phyloP scores from a whole-genome alignment of 2,797 vertebrate species.

The Acomys russatus region DNA sequence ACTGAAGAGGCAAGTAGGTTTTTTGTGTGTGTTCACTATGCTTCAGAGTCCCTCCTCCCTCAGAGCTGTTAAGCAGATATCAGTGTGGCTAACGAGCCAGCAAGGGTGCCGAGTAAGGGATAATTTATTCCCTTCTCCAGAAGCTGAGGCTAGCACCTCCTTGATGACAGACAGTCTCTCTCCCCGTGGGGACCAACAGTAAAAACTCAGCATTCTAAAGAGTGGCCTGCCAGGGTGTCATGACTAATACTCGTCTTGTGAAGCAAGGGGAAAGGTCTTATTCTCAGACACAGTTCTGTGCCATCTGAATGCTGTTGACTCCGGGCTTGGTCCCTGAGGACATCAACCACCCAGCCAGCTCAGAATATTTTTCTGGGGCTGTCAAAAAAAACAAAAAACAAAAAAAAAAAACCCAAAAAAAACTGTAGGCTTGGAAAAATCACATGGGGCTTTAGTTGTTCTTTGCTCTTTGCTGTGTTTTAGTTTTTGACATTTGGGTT shows the following conservation, averaged over 20 bases:
- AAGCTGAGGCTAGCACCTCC: conserved; percentile 31
- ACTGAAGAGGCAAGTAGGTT: background rate
- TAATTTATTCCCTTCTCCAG: conserved; percentile 52
- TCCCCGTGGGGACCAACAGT: background rate
- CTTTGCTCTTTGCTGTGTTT: background rate
- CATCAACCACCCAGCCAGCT: too few relatives aligned
- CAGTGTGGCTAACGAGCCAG: conserved; percentile 53
- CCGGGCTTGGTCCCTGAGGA: background rate
- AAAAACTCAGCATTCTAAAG: conserved; percentile 12
- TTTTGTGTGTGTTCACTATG: background rate
- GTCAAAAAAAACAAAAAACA: too few relatives aligned
- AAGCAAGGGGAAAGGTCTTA: background rate
- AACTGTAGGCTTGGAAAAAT: background rate
- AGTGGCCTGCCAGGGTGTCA: conserved; percentile 23
- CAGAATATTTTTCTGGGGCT: background rate
- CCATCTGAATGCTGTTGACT: background rate
- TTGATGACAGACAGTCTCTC: background rate
- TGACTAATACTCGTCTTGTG: background rate
- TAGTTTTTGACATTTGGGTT: background rate
- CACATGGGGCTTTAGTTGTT: background rate
- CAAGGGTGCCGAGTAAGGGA: background rate
- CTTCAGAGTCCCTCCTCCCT: background rate
- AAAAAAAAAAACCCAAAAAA: too few relatives aligned
- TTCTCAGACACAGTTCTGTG: background rate
- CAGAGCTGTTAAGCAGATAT: conserved; percentile 20